Conservation (phyloP, 2,113 vertebrate species). For the Pelmatolapia mariae region DNA sequence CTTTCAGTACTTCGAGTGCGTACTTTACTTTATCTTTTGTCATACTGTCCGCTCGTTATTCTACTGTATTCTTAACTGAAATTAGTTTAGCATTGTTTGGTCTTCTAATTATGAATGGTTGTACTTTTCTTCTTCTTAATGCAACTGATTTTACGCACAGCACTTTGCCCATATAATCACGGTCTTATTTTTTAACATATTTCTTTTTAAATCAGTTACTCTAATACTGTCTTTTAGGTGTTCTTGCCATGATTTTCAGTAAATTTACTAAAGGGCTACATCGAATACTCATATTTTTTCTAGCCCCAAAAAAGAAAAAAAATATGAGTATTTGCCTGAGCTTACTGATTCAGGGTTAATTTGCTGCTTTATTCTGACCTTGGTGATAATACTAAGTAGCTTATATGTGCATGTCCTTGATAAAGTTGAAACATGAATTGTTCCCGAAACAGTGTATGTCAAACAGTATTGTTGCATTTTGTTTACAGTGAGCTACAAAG, state of each 20-base stretch:
- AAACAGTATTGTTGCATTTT: background rate
- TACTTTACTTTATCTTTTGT: background rate
- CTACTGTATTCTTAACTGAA: background rate
- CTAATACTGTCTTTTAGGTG: background rate
- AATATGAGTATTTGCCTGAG: background rate
- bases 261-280: background rate
- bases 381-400: background rate
- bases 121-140: background rate
- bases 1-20: background rate
- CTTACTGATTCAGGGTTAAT: background rate
- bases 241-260: background rate
- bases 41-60: background rate
- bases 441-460: background rate
- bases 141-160: background rate
- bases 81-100: background rate
- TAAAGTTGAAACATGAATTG: background rate
- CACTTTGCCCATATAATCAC: background rate
- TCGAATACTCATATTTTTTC: background rate
- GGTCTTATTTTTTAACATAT: background rate
- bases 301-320: background rate
- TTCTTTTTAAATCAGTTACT: background rate
- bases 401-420: background rate
- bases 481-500: conserved; percentile 6
- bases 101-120: background rate
- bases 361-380: background rate